A percentile compares a stretch with the other conserved stretches of the same genome.
Conservation (phyloP, 2,888 invertebrate genomes). For the Nematopogon swammerdamellus region DNA sequence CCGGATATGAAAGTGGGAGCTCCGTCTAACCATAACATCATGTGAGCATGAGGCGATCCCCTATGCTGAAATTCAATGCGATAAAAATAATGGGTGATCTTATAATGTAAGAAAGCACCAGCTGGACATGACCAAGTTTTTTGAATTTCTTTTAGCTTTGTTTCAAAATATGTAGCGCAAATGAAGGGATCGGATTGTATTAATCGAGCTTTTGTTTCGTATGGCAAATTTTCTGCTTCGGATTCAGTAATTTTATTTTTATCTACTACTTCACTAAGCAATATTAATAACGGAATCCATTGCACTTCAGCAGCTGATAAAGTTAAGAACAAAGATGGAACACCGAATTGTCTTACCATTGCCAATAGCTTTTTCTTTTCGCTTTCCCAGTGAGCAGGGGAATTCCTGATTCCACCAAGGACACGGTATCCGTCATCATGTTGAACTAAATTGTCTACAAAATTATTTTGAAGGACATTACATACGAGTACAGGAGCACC, state of each 20-base stretch:
- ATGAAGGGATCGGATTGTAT: constrained; percentile 15
- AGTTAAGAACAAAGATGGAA: too few relatives aligned
- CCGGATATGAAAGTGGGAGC: constrained; percentile 14
- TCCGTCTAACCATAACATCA: constrained; percentile 16
- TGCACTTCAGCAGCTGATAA: too few relatives aligned
- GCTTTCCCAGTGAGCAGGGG: constrained; percentile 15
- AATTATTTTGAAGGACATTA: constrained; percentile 10
- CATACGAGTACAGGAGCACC: constrained; percentile 9
- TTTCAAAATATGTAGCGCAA: constrained; percentile 10
- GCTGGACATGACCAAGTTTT: constrained; percentile 9
- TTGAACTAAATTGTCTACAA: constrained; percentile 10
- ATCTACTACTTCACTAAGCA: constrained; percentile 4
- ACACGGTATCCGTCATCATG: constrained; percentile 11
- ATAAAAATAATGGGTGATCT: constrained; percentile 12
- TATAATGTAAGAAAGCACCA: constrained; percentile 12
- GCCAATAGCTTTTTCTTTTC: constrained; percentile 15
- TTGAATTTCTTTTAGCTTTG: constrained; percentile 4
- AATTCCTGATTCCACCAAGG: constrained; percentile 11
- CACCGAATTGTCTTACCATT: too few relatives aligned
- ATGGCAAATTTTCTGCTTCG: constrained; percentile 6
- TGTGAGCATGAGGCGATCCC: constrained; percentile 17
- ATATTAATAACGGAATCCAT: too few relatives aligned
- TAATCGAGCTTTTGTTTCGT: constrained; percentile 10
- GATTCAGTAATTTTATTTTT: constrained; percentile 7
- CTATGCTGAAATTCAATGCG: constrained; percentile 18